phyloP scores from a whole-genome alignment of 1,140 invertebrate species.

The Drosophila novamexicana region DNA sequence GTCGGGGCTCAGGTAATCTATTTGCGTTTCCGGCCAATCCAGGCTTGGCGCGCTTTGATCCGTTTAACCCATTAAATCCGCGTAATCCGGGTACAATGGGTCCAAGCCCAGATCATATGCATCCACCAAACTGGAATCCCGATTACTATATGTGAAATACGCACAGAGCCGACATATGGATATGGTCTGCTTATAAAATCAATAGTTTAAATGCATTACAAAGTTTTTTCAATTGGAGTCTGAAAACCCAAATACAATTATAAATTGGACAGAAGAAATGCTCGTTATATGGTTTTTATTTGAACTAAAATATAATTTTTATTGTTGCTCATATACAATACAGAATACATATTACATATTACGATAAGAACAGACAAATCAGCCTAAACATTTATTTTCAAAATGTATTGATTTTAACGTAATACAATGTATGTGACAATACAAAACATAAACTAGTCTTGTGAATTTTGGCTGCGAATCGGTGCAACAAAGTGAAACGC shows the following conservation, averaged over 20 bases:
- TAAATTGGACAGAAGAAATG: slow-evolving; percentile 4
- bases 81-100: slow-evolving; percentile 70
- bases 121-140: slow-evolving; percentile 85
- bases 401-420: slow-evolving; percentile 40
- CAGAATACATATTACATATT: slow-evolving; percentile 11
- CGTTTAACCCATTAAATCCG: slow-evolving; percentile 89
- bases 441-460: slow-evolving; percentile 26
- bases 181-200: slow-evolving; percentile 39
- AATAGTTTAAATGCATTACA: slow-evolving; percentile 40
- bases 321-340: slow-evolving; percentile 40
- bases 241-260: slow-evolving; percentile 7
- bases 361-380: slow-evolving; percentile 44
- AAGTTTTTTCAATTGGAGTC: slow-evolving; percentile 1
- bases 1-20: slow-evolving; percentile 89
- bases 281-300: background rate
- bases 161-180: background rate
- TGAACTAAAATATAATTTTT: slow-evolving; percentile 37
- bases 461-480: slow-evolving; percentile 28
- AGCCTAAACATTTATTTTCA: slow-evolving; percentile 31
- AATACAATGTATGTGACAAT: slow-evolving; percentile 35
- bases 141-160: slow-evolving; percentile 71
- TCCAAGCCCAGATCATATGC: slow-evolving; percentile 90
- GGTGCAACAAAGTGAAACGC: slow-evolving; percentile 29
- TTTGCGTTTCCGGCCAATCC: slow-evolving; percentile 85
- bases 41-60: slow-evolving; percentile 90